Conservation (phyloP, 2,797 vertebrate species). For the Anguilla pacifica region DNA sequence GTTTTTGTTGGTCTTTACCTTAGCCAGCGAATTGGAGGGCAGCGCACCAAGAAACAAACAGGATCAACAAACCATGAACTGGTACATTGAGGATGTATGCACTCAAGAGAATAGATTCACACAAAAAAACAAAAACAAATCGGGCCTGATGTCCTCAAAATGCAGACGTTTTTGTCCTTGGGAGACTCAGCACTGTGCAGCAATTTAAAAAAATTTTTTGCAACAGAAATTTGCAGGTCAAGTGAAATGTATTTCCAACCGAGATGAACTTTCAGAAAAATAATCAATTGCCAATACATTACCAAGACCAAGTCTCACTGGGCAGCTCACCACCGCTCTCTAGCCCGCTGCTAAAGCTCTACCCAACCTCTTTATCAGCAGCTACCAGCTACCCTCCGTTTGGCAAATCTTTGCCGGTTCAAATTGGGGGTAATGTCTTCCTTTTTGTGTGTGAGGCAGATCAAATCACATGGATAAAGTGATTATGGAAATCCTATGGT, state of each 20-base stretch:
- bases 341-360: conserved; percentile 39
- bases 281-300: conserved; percentile 47
- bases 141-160: background rate
- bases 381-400: conserved; percentile 54
- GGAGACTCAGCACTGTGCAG: background rate
- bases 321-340: conserved; percentile 34
- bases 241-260: conserved; percentile 16
- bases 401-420: conserved; percentile 59
- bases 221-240: conserved; percentile 10
- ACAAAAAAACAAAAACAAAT: background rate
- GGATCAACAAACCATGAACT: conserved; percentile 4
- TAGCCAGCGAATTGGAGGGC: background rate
- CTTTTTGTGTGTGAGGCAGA: conserved; percentile 58
- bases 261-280: conserved; percentile 40
- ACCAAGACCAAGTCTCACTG: conserved; percentile 39
- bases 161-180: background rate
- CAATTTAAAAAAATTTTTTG: no score
- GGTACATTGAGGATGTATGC: background rate
- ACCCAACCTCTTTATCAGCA: conserved; percentile 60
- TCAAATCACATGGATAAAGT: conserved; percentile 64
- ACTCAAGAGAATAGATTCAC: background rate
- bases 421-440: conserved; percentile 63
- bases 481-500: conserved; percentile 64
- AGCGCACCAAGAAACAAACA: background rate
- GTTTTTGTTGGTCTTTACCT: background rate